phyloP scores from a whole-genome alignment of 2,888 invertebrate species.

The Microctonus brassicae region DNA sequence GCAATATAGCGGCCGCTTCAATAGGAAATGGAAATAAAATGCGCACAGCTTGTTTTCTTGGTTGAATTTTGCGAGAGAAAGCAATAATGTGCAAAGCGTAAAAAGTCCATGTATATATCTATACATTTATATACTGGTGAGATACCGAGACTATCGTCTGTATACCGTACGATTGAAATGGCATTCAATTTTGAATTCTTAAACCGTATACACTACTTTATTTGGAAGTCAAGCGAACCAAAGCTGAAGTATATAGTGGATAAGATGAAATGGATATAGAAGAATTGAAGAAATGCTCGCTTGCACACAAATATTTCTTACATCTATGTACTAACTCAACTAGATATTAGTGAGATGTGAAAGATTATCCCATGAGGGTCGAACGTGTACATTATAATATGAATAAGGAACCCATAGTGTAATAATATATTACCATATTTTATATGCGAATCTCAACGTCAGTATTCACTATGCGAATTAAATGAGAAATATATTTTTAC shows the following conservation, averaged over 20 bases:
- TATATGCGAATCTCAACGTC: too few relatives aligned
- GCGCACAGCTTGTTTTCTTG: too few relatives aligned
- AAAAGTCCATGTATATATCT: too few relatives aligned
- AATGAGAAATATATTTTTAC: too few relatives aligned
- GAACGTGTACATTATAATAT: too few relatives aligned
- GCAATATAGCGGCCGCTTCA: too few relatives aligned
- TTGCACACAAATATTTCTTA: background rate
- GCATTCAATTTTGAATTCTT: conserved; percentile 33
- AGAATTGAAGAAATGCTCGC: conserved; percentile 8
- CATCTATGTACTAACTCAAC: background rate
- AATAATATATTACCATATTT: too few relatives aligned
- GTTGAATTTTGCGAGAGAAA: too few relatives aligned
- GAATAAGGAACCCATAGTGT: too few relatives aligned
- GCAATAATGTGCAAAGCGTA: too few relatives aligned
- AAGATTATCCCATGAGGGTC: conserved; percentile 3
- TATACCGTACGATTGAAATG: conserved; percentile 25
- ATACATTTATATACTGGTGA: background rate
- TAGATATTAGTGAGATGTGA: conserved; percentile 1
- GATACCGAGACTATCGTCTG: conserved; percentile 2
- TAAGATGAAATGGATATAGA: background rate
- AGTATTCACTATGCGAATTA: too few relatives aligned
- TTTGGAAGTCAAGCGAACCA: conserved; percentile 5
- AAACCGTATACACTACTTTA: conserved; percentile 25
- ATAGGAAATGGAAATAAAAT: too few relatives aligned
- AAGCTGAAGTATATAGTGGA: background rate